Conservation (phyloP, 2,113 vertebrate species). For the Tachysurus fulvidraco region DNA sequence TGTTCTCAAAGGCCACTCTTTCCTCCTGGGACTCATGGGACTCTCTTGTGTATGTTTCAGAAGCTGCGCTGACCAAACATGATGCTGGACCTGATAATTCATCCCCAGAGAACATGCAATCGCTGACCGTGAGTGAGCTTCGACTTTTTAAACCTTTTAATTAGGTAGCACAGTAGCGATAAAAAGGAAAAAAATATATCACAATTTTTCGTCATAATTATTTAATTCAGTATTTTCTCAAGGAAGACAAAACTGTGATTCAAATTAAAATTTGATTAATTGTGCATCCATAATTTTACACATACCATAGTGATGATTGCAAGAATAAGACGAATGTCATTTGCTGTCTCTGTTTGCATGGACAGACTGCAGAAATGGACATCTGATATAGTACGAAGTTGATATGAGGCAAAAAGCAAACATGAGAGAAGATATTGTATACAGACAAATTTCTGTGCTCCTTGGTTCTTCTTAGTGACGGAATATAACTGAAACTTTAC, state of each 20-base stretch:
- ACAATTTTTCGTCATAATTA: neutral
- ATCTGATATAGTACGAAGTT: neutral
- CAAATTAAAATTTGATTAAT: neutral
- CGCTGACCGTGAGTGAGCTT: constrained; percentile 52
- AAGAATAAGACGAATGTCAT: neutral
- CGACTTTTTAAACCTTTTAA: neutral
- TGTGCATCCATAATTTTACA: neutral
- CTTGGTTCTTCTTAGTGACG: neutral
- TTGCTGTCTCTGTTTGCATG: neutral
- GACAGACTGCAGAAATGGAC: too few relatives aligned
- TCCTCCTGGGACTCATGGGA: constrained; percentile 57
- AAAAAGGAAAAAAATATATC: neutral
- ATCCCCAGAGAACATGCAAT: constrained; percentile 56
- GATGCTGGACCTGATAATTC: constrained; percentile 39
- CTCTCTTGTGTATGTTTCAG: constrained; percentile 61
- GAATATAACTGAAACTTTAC: neutral
- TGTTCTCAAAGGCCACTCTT: constrained; percentile 55
- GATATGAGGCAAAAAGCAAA: neutral
- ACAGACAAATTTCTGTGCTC: neutral
- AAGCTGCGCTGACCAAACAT: constrained; percentile 45
- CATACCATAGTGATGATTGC: neutral
- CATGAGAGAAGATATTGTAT: neutral
- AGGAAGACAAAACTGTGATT: neutral
- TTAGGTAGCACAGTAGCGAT: neutral
- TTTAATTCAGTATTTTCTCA: neutral